These are phyloP conservation scores for Eledona agricola DNA, from an alignment of 2,888 invertebrate genomes.

Conservation along the genomic window DNA sequence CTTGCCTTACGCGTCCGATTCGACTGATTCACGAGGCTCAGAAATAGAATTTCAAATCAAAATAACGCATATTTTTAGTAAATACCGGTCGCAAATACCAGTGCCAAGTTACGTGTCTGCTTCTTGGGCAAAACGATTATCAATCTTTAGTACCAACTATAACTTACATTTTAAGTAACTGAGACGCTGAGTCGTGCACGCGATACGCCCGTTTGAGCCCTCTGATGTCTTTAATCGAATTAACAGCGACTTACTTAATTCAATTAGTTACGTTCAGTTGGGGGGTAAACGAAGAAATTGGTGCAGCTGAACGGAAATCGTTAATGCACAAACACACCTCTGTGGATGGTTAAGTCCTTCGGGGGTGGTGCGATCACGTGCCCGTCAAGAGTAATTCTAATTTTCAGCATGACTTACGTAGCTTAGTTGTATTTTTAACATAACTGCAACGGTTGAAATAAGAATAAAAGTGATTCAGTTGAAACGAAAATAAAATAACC, in stretches of 20 bases:
- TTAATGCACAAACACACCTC: conserved; percentile 25
- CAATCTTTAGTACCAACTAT: conserved; percentile 15
- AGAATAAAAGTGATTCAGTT: too few species aligned
- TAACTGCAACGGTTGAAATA: too few species aligned
- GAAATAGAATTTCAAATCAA: conserved; percentile 48
- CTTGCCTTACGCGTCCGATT: conserved; percentile 34
- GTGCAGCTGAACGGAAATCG: conserved; percentile 28
- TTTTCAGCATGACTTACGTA: too few species aligned
- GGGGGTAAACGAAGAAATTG: conserved; percentile 3
- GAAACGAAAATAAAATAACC: too few species aligned
- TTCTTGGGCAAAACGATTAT: conserved; percentile 12
- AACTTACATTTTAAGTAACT: conserved; percentile 16
- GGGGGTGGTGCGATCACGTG: conserved; percentile 26
- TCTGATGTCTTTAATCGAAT: conserved; percentile 6
- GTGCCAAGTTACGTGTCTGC: conserved; percentile 27
- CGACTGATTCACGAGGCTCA: conserved; percentile 45
- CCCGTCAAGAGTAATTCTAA: conserved; percentile 9
- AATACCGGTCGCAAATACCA: conserved; percentile 19
- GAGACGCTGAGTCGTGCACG: too few species aligned
- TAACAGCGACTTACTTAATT: conserved; percentile 16
- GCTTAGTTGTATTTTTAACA: too few species aligned
- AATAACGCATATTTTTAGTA: conserved; percentile 34
- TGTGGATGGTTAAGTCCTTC: conserved; percentile 17
- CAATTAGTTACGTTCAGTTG: conserved; percentile 11
- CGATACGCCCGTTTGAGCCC: too few species aligned